Evolutionary conservation across 2,888 invertebrate genomes (phyloP), one percentile per base, ranked within the genome.

Genomic region (Oscheius sp.): DNA sequence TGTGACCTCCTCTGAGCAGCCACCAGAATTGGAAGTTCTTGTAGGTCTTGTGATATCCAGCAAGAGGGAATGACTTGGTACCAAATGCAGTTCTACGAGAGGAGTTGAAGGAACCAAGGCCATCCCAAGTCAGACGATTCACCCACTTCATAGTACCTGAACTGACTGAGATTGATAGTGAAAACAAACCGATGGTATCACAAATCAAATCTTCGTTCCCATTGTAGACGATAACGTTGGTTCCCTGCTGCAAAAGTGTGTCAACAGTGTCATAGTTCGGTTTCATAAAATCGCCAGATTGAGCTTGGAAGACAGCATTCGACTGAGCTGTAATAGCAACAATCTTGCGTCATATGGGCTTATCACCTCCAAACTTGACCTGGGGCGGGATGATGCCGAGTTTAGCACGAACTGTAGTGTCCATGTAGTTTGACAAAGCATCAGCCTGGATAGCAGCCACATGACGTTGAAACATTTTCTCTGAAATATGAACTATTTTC

Each of bases 191-290:
- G 75, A 92, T 90, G 17, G 93, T 92, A 80, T 92, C 91, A 72
- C 92, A 92, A 82, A 94, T 93, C 20, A 94, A 89, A 87, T 94
- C 94, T 72, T 94, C 88, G 82, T 93, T 93, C 32, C 92, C 93
- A 75, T 91, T 92, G 84, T 91, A 91, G 20, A 93, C 91, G 33
- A 90, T 90, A 0, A 93, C 89, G 59, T 90, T 89, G 20, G 93
- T 87, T 45, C 78, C 77, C 14, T 71, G 67, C 44, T 67, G 67
- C 8, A 82, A 69, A 8, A 82, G 70, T 9, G 63, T 62, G 51
- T 82, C 80, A 2, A 80, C 80, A 85, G 90, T 88, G 67, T 90
- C 87, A 2, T 90, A 90, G 26, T 91, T 92, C 0, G 93, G 92
- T 85, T 91, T 92, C 93, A 93, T 93, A 82, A 93, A 93, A 84